Base-by-base conservation (phyloP, 1,140 invertebrate species). In the Brachionus manjavacas region DNA sequence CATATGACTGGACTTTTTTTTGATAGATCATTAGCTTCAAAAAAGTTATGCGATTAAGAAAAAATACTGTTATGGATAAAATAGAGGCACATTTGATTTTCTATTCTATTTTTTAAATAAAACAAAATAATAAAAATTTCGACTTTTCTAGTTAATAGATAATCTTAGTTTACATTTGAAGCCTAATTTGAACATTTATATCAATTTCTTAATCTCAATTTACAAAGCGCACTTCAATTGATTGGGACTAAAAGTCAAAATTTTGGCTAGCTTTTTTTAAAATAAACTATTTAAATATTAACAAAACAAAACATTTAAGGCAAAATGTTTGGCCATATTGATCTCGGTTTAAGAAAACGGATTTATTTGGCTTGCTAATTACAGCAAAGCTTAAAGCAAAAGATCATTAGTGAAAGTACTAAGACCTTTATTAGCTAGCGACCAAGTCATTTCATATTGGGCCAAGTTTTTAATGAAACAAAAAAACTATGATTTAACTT, bases 401-500 rank as follows among this genome's bases (percentile, higher is more conserved):
- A 72, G 68, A 72, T 72, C 68, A 72, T 72, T 72, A 72, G 52
- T 16, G 9, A 39, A 41, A 72, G 35, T 41, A 41, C 68, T 72
- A 72, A 72, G 35, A 41, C 68, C 39, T 41, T 41, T 72, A 72
- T 31, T 68, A 31, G 25, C 31, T 68, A 68, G 31, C 31, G 66
- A 68, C 66, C 66, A 68, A 68, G 66, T 68, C 31, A 31, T 68
- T 68, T 72, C n/a, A 72, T 72, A 72, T 72, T 72, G 43, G 16
- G 28, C 28, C 43, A 72, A 72, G 20, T 72, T 41, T 72, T 41
- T 41, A 72, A 72, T 20, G 39, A 72, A 41, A 72, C 31, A 68
- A 68, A 68, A 35, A 72, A 72, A 72, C 39, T 72, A 72, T 72
- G 68, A 72, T 41, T 72, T 72, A 72, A 72, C 68, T 72, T 72